phyloP scores from a whole-genome alignment of 1,140 invertebrate genomes.

The Mesaphorura yosii region DNA sequence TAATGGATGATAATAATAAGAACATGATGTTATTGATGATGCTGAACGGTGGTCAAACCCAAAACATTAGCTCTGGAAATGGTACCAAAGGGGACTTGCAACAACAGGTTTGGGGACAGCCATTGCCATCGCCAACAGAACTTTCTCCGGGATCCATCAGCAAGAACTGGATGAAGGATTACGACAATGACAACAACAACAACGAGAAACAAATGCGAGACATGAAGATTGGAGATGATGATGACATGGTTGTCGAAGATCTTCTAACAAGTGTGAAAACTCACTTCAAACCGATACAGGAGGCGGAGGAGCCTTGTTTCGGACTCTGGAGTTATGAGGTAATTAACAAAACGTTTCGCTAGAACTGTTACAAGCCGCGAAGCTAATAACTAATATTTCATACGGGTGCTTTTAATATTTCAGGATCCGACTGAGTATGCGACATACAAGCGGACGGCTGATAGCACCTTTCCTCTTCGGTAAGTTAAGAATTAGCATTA shows the following conservation, averaged over 20 bases:
- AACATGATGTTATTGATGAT: no score
- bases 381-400: not conserved
- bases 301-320: not conserved
- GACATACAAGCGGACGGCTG: constrained; percentile 12
- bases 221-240: no score
- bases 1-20: no score
- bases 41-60: not conserved
- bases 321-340: not conserved
- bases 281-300: constrained; percentile 8
- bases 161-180: not conserved
- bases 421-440: constrained; percentile 19
- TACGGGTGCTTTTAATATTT: not conserved
- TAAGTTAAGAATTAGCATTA: no score
- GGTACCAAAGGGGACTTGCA: constrained; percentile 3
- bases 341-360: constrained; percentile 11
- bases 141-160: not conserved
- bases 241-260: constrained; percentile 20
- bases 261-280: constrained; percentile 29
- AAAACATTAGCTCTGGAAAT: constrained; percentile 5
- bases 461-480: constrained; percentile 21
- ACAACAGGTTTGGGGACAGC: constrained; percentile 6
- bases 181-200: no score
- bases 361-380: constrained; percentile 17
- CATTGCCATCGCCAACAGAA: not conserved
- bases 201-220: no score